Evolutionary conservation across 2,113 vertebrate species (phyloP).

Genomic region (Silurus asotus): DNA sequence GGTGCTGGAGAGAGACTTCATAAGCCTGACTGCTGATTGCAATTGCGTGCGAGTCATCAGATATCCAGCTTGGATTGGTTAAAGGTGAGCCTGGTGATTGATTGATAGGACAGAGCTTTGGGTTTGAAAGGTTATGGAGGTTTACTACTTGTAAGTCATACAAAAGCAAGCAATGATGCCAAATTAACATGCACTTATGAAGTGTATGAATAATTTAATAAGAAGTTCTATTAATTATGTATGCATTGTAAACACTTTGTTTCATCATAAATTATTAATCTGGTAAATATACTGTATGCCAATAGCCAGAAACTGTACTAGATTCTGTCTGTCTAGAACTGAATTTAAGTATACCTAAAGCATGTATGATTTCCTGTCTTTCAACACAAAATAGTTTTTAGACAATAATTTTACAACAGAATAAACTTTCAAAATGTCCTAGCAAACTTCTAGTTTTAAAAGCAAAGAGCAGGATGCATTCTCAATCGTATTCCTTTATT

Average conservation of each 20-base stretch:
- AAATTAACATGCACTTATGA: neutral
- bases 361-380: neutral
- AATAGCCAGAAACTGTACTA: neutral
- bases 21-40: neutral
- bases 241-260: neutral
- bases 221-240: neutral
- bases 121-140: neutral
- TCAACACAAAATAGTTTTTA: neutral
- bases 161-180: neutral
- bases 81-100: neutral
- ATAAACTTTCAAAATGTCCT: neutral
- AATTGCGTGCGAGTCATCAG: neutral
- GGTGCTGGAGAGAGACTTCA: neutral
- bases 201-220: neutral
- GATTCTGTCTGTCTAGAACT: neutral
- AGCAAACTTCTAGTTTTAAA: neutral
- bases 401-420: neutral
- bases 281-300: neutral
- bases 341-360: neutral
- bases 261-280: neutral
- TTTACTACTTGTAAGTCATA: neutral
- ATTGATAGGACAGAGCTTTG: neutral
- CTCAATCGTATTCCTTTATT: conserved; percentile 20
- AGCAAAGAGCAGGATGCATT: conserved; percentile 14
- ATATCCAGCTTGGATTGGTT: neutral